Evolutionary conservation across 2,888 invertebrate genomes (phyloP).

Genomic region (Choreutis nemorana): DNA sequence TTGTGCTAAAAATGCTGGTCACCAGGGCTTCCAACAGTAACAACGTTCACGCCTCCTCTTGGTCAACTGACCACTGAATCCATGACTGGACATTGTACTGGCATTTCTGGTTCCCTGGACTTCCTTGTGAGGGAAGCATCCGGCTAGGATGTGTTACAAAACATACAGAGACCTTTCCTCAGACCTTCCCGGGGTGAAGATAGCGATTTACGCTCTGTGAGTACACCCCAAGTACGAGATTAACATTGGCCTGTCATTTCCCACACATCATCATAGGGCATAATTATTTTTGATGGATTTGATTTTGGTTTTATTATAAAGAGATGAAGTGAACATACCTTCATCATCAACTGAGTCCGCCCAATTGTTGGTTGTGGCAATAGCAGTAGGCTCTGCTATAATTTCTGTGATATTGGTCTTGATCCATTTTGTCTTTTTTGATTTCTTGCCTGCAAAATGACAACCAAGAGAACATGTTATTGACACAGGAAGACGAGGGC

Average conservation of each 20-base stretch:
- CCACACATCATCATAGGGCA: constrained; percentile 53
- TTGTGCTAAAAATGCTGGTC: constrained; percentile 79
- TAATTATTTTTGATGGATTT: not conserved
- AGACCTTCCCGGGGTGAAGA: constrained; percentile 81
- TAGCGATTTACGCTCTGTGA: constrained; percentile 68
- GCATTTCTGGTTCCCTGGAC: constrained; percentile 79
- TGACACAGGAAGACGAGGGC: not conserved
- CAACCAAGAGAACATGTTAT: constrained; percentile 10
- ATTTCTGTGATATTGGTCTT: constrained; percentile 84
- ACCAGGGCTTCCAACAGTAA: constrained; percentile 74
- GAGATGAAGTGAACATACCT: constrained; percentile 56
- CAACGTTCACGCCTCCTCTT: constrained; percentile 48
- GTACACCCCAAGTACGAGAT: constrained; percentile 80
- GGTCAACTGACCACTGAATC: constrained; percentile 51
- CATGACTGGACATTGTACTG: constrained; percentile 51
- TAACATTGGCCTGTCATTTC: constrained; percentile 71
- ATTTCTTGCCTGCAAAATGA: constrained; percentile 75
- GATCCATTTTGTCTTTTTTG: constrained; percentile 86
- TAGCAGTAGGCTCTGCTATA: constrained; percentile 73
- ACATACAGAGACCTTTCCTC: constrained; percentile 69
- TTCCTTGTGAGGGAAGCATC: constrained; percentile 71
- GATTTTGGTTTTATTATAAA: not conserved
- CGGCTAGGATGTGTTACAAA: constrained; percentile 71
- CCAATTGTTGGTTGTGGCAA: constrained; percentile 72
- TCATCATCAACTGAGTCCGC: constrained; percentile 87